Conservation (phyloP, 1,140 invertebrate species). For the Tribolium madens region DNA sequence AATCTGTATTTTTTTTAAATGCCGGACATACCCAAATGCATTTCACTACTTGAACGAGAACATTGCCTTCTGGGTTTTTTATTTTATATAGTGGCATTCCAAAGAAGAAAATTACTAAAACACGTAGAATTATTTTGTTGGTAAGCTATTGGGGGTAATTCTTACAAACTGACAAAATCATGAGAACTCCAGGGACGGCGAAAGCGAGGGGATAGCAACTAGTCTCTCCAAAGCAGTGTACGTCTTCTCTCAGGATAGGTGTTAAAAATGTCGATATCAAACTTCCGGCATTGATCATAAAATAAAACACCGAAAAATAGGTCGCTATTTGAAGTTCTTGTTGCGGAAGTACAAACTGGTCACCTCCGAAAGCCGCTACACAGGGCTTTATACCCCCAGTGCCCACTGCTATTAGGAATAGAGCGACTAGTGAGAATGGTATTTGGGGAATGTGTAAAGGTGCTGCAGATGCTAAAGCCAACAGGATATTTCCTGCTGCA, state of each 20-base stretch:
- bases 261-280: constrained; percentile 93
- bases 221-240: constrained; percentile 84
- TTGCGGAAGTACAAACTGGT: constrained; percentile 89
- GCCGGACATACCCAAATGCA: constrained; percentile 80
- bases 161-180: constrained; percentile 84
- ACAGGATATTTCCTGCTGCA: constrained; percentile 84
- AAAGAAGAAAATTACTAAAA: constrained; percentile 83
- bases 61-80: constrained; percentile 84
- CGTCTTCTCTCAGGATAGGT: constrained; percentile 85
- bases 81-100: constrained; percentile 84
- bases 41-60: constrained; percentile 81
- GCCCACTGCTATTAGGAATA: constrained; percentile 88
- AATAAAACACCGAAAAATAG: constrained; percentile 96
- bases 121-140: constrained; percentile 49
- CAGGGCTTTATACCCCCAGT: constrained; percentile 98
- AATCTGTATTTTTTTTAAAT: neutral
- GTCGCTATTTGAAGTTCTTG: constrained; percentile 81
- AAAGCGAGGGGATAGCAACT: constrained; percentile 93
- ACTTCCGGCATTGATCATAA: constrained; percentile 93
- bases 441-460: constrained; percentile 69
- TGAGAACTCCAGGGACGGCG: constrained; percentile 88
- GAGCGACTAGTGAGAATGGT: constrained; percentile 79
- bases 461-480: constrained; percentile 78
- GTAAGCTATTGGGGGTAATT: no score
- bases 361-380: constrained; percentile 96